Evolutionary conservation across 2,888 invertebrate species (phyloP), one percentile per base, ranked within the genome.

Genomic region (Hofmannophila pseudospretella): DNA sequence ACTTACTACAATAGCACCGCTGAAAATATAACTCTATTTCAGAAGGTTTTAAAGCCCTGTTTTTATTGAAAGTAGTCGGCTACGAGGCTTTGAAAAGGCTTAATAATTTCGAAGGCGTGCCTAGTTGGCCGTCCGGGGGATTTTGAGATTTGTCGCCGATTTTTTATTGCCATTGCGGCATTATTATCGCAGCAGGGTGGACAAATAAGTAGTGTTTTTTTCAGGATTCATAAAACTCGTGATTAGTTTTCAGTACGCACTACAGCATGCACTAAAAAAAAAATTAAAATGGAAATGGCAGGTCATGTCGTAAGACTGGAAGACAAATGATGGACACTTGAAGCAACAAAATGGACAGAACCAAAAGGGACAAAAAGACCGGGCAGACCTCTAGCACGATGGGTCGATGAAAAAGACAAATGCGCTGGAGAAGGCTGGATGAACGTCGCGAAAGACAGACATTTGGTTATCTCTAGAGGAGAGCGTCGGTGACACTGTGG

Each of bases 61-160:
- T 55, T 60, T 73, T 2, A 10, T 10, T 10, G 44, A 47, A 12
- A 7, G 2, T 3, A 5, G 7, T 40, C 16, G 28, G 38, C 34
- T 53, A 51, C 53, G 55, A 45, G 49, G 49, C 50, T 54, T 57
- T 50, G 50, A 70, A 75, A 75, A 75, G 71, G 78, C 71, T 81
- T 82, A 82, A 73, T 74, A 71, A 82, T 81, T 81, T 82, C 62
- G 69, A 75, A 79, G 75, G 77, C 85, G 84, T 86, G 84, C 79
- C 70, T 77, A 74, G 80, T 79, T 84, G 80, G 67, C 63, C 58
- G 76, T 68, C 63, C 61, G 54, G 44, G 63, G 82, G 84, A 82
- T 85, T 81, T 77, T 55, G 65, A 70, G 78, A 79, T 80, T 81
- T 75, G 75, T 71, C 60, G 66, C 46, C 54, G 69, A 67, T 72